A percentile compares a stretch with the other conserved stretches of the same genome.
phyloP scores from a whole-genome alignment of 2,888 invertebrate genomes.

The Abrostola tripartita region DNA sequence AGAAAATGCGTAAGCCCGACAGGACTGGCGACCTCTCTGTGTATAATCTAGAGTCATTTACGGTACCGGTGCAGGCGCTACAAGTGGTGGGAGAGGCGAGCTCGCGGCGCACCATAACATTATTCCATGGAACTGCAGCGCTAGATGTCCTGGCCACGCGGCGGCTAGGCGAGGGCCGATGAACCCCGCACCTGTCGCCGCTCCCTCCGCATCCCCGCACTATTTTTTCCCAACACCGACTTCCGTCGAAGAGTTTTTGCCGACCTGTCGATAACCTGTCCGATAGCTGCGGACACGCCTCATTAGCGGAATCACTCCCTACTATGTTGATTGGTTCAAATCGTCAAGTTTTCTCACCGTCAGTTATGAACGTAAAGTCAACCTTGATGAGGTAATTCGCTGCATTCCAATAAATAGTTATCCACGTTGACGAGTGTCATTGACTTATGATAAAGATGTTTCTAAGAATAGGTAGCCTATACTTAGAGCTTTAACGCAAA shows the following conservation, averaged over 20 bases:
- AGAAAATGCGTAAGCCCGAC: constrained; percentile 39
- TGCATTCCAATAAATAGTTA: constrained; percentile 67
- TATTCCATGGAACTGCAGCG: constrained; percentile 70
- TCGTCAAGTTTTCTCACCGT: constrained; percentile 65
- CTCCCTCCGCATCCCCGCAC: constrained; percentile 76
- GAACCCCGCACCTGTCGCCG: constrained; percentile 82
- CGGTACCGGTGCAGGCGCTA: constrained; percentile 67
- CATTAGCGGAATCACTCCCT: constrained; percentile 80
- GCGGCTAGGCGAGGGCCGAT: constrained; percentile 73
- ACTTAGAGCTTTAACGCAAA: constrained; percentile 37
- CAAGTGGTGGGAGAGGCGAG: constrained; percentile 60
- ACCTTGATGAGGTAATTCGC: constrained; percentile 68
- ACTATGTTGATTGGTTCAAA: constrained; percentile 70
- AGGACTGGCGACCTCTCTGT: constrained; percentile 38
- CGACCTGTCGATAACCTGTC: constrained; percentile 81
- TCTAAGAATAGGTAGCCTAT: constrained; percentile 55
- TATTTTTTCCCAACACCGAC: constrained; percentile 80
- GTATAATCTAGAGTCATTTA: constrained; percentile 63
- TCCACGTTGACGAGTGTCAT: constrained; percentile 64
- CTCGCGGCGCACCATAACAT: constrained; percentile 68
- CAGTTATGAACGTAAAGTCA: constrained; percentile 31
- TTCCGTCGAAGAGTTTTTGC: constrained; percentile 85
- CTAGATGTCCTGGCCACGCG: constrained; percentile 67
- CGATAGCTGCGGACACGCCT: constrained; percentile 82
- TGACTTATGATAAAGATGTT: constrained; percentile 66